Evolutionary conservation across 2,888 invertebrate genomes (phyloP).

Genomic region (Ennomos fuscantarius): DNA sequence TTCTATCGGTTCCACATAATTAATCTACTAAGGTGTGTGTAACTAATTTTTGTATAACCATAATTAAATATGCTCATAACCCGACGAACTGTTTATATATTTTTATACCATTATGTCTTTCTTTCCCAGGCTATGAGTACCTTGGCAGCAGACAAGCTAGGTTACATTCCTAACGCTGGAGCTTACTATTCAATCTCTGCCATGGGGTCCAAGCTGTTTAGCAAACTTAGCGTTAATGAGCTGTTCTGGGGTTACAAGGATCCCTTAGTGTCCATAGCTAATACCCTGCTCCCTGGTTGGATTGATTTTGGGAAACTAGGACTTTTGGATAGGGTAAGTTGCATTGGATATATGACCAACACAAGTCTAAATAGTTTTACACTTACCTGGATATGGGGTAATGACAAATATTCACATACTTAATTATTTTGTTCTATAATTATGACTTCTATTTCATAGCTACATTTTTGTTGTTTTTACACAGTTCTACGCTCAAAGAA

Average conservation of each 20-base stretch:
- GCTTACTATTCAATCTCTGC: constrained; percentile 86
- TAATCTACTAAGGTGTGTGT: too few relatives aligned
- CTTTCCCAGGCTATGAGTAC: constrained; percentile 72
- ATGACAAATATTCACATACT: too few relatives aligned
- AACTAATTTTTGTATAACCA: too few relatives aligned
- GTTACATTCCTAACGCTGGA: constrained; percentile 86
- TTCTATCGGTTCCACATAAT: too few relatives aligned
- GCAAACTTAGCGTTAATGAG: constrained; percentile 88
- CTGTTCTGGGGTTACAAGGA: constrained; percentile 95
- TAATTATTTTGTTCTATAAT: too few relatives aligned
- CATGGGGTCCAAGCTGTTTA: constrained; percentile 88
- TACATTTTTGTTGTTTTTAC: constrained; percentile 7
- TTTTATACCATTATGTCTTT: neutral
- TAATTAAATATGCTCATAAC: too few relatives aligned
- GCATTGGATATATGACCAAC: neutral
- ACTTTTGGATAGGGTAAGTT: constrained; percentile 91
- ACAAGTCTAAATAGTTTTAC: too few relatives aligned
- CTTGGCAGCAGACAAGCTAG: constrained; percentile 66
- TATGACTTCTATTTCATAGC: too few relatives aligned
- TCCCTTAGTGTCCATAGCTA: constrained; percentile 89
- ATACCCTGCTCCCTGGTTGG: constrained; percentile 90
- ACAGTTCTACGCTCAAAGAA: constrained; percentile 70
- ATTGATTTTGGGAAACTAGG: constrained; percentile 93
- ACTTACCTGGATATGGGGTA: too few relatives aligned
- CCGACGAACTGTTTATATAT: too few relatives aligned